Evolutionary conservation across 2,113 vertebrate species (phyloP).

Genomic region (Corythoichthys intestinalis): DNA sequence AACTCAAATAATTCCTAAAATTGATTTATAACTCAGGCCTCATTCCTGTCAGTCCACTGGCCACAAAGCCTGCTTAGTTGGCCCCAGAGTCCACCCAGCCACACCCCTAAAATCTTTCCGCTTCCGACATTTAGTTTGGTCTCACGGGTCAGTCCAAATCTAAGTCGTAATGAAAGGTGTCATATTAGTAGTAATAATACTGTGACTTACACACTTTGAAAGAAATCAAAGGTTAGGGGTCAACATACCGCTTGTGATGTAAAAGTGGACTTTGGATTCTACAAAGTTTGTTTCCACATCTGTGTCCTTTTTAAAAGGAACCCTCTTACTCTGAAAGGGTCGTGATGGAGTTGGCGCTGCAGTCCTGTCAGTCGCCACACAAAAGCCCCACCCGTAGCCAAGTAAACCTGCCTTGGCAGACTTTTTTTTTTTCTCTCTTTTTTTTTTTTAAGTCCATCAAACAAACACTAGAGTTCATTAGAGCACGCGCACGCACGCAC

Average conservation of each 20-base stretch:
- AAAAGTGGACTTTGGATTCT: conserved; percentile 32
- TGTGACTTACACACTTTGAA: background rate
- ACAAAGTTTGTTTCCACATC: conserved; percentile 56
- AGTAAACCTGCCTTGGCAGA: conserved; percentile 13
- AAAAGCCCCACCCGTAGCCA: conserved; percentile 30
- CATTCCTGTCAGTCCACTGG: background rate
- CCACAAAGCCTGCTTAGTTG: background rate
- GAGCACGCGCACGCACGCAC: conserved; percentile 8
- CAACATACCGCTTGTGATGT: conserved; percentile 60
- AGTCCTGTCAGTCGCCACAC: conserved; percentile 53
- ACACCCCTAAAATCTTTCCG: too few relatives aligned
- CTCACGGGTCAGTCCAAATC: background rate
- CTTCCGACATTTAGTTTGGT: too few relatives aligned
- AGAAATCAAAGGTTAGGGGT: conserved; percentile 1
- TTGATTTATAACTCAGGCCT: too few relatives aligned
- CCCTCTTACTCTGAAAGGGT: conserved; percentile 78
- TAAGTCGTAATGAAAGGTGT: background rate
- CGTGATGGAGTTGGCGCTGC: conserved; percentile 55
- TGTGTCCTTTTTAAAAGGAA: conserved; percentile 84
- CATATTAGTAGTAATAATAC: background rate
- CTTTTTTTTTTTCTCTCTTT: background rate
- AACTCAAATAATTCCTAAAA: too few relatives aligned
- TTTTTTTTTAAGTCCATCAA: background rate
- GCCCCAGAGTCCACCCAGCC: background rate
- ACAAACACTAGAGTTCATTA: conserved; percentile 38